Conservation (phyloP, 1,140 invertebrate genomes). For the Agrypnia vestita region DNA sequence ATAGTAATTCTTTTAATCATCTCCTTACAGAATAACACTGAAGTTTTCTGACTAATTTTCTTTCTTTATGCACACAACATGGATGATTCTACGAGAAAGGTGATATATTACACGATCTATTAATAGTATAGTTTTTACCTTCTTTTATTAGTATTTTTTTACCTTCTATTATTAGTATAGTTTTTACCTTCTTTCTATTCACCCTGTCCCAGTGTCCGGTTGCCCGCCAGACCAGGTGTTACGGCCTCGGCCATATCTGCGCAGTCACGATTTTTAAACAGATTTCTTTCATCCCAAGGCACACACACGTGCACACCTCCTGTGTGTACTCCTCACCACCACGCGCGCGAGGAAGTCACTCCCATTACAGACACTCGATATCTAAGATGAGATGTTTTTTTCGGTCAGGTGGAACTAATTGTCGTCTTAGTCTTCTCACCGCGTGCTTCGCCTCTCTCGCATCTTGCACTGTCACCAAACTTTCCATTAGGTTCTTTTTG, state of each 20-base stretch:
- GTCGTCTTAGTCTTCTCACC: background rate
- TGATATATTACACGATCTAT: background rate
- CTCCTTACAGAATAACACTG: too few relatives aligned
- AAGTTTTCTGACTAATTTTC: too few relatives aligned
- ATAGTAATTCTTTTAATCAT: too few relatives aligned
- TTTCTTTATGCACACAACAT: background rate
- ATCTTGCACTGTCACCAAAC: too few relatives aligned
- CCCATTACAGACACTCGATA: constrained; percentile 21
- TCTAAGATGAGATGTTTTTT: constrained; percentile 23
- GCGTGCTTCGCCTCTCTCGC: too few relatives aligned
- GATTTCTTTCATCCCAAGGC: constrained; percentile 49
- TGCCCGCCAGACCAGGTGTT: constrained; percentile 47
- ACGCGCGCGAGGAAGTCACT: background rate
- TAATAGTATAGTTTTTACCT: background rate
- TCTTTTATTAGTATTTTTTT: background rate
- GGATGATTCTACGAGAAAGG: background rate
- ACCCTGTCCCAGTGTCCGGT: constrained; percentile 35
- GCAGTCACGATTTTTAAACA: constrained; percentile 61
- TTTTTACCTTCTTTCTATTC: background rate
- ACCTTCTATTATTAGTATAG: background rate
- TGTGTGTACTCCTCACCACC: background rate
- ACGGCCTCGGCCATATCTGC: constrained; percentile 54
- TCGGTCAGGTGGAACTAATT: constrained; percentile 36
- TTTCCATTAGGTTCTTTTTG: too few relatives aligned
- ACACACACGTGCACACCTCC: background rate